Evolutionary conservation across 2,797 vertebrate species (phyloP).

Genomic region (Lophius americanus): DNA sequence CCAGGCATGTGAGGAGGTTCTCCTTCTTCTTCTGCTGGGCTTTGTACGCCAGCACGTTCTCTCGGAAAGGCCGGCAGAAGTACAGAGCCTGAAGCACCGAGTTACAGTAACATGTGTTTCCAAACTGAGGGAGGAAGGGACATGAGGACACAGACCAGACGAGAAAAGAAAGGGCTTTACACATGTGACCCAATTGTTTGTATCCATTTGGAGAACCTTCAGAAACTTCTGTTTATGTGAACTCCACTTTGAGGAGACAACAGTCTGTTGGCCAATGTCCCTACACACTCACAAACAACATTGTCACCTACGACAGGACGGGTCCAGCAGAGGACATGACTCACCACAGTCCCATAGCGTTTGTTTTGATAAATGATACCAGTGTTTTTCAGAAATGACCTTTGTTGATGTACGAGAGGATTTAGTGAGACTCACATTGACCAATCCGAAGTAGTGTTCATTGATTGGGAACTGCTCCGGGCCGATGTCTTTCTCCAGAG

Average conservation of each 20-base stretch:
- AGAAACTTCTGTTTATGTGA: slow-evolving; percentile 25
- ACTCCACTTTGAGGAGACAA: slow-evolving; percentile 14
- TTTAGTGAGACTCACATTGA: slow-evolving; percentile 82
- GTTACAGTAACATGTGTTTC: slow-evolving; percentile 99
- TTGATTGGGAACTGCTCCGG: slow-evolving; percentile 90
- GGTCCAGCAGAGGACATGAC: slow-evolving; percentile 44
- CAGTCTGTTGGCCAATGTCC: background rate
- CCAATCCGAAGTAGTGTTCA: slow-evolving; percentile 90
- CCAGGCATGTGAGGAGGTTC: slow-evolving; percentile 96
- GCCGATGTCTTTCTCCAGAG: slow-evolving; percentile 91
- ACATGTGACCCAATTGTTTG: slow-evolving; percentile 1
- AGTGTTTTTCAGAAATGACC: slow-evolving; percentile 36
- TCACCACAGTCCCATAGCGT: slow-evolving; percentile 15
- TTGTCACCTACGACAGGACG: slow-evolving; percentile 7
- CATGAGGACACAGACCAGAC: slow-evolving; percentile 10
- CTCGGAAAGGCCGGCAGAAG: slow-evolving; percentile 96
- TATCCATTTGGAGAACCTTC: background rate
- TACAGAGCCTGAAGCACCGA: slow-evolving; percentile 97
- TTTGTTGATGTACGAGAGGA: slow-evolving; percentile 43
- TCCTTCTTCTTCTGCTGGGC: slow-evolving; percentile 98
- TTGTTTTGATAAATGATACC: slow-evolving; percentile 64
- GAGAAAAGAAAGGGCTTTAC: slow-evolving; percentile 5
- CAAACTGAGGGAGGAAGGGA: slow-evolving; percentile 83
- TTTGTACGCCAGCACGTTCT: slow-evolving; percentile 97
- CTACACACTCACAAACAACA: slow-evolving; percentile 38